These are phyloP conservation scores for Trypoxylus dichotomus DNA, from an alignment of 1,140 invertebrate genomes.

Conservation along the genomic window DNA sequence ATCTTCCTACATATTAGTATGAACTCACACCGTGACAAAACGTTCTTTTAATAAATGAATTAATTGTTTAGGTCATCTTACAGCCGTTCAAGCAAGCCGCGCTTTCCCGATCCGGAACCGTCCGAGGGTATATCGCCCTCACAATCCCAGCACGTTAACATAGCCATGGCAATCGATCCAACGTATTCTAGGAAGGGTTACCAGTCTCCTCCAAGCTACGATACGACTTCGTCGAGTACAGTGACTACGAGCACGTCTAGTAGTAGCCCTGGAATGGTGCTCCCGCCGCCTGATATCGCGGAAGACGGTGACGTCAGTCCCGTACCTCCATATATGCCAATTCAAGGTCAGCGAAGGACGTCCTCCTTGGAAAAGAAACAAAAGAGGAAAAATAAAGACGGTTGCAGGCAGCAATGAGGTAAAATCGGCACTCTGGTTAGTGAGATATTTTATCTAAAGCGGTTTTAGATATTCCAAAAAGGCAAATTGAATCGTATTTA, in stretches of 20 bases:
- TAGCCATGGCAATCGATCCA: conserved; percentile 64
- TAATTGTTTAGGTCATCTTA: conserved; percentile 47
- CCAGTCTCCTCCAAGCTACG: conserved; percentile 46
- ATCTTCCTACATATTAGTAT: no score
- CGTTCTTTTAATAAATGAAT: no score
- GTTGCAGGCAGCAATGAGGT: conserved; percentile 52
- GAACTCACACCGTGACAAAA: no score
- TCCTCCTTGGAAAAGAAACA: conserved; percentile 59
- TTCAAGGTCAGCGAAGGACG: conserved; percentile 72
- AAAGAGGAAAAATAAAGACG: conserved; percentile 52
- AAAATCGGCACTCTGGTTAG: neutral
- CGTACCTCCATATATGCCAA: conserved; percentile 75
- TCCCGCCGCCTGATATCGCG: conserved; percentile 47
- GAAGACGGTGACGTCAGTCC: conserved; percentile 58
- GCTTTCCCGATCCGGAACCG: conserved; percentile 46
- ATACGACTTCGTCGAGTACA: conserved; percentile 47
- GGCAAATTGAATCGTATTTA: neutral
- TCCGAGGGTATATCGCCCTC: conserved; percentile 15
- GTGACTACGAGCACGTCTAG: conserved; percentile 50
- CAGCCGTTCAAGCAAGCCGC: conserved; percentile 45
- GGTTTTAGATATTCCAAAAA: neutral
- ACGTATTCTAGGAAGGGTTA: conserved; percentile 55
- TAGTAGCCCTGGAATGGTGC: conserved; percentile 47
- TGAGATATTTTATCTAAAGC: neutral
- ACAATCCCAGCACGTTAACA: conserved; percentile 53